phyloP scores from a whole-genome alignment of 2,888 invertebrate genomes.

The Meghimatium bilineatum region DNA sequence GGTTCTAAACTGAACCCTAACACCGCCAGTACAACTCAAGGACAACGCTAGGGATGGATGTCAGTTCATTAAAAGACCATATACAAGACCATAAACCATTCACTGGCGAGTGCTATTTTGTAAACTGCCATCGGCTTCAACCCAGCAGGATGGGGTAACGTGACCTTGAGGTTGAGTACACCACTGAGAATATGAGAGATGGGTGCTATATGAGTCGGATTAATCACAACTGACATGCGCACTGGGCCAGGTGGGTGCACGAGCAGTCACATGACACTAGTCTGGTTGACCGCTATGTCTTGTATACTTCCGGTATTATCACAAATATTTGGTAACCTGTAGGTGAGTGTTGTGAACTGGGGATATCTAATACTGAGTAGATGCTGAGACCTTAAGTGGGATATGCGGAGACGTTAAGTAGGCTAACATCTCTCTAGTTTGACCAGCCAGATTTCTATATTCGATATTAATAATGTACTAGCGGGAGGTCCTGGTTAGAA shows the following conservation, averaged over 20 bases:
- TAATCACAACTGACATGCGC: slow-evolving; percentile 35
- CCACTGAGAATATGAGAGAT: neutral
- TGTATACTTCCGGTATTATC: slow-evolving; percentile 10
- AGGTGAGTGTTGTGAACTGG: neutral
- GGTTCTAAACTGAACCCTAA: neutral
- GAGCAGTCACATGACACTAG: slow-evolving; percentile 1
- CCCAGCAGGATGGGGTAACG: neutral
- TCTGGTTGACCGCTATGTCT: slow-evolving; percentile 11
- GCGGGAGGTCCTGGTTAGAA: no score
- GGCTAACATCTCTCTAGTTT: no score
- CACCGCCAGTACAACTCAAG: neutral
- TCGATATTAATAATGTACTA: no score
- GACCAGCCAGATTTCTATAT: no score
- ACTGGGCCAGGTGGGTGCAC: slow-evolving; percentile 19
- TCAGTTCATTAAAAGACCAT: neutral
- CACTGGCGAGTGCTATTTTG: neutral
- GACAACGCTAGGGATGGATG: slow-evolving; percentile 1
- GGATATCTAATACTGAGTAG: neutral
- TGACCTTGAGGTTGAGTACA: neutral
- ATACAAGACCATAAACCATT: neutral
- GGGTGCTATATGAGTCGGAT: neutral
- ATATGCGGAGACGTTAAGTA: no score
- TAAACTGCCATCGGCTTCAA: neutral
- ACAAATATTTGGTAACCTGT: slow-evolving; percentile 29
- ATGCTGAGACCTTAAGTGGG: no score